Conservation (phyloP, 2,888 invertebrate genomes). For the Melanchra persicariae region DNA sequence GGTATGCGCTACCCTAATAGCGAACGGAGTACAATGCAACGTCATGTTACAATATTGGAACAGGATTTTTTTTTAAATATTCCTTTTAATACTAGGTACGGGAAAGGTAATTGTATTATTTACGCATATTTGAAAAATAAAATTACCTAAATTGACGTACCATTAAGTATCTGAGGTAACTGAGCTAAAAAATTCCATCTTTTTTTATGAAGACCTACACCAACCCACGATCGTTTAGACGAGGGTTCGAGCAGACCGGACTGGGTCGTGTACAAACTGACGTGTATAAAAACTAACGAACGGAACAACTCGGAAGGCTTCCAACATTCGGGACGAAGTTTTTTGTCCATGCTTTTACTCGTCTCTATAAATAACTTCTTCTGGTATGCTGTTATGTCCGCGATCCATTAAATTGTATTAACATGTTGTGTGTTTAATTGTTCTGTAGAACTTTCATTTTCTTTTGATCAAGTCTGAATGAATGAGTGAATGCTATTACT, state of each 20-base stretch:
- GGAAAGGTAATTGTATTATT: background rate
- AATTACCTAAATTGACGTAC: slow-evolving; percentile 7
- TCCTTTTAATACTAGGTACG: slow-evolving; percentile 20
- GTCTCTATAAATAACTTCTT: slow-evolving; percentile 83
- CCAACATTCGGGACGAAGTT: slow-evolving; percentile 83
- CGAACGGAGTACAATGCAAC: slow-evolving; percentile 65
- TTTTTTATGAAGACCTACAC: slow-evolving; percentile 80
- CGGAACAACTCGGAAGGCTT: slow-evolving; percentile 80
- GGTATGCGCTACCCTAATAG: slow-evolving; percentile 83
- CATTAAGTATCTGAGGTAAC: slow-evolving; percentile 23
- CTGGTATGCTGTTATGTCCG: slow-evolving; percentile 72
- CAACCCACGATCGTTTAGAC: slow-evolving; percentile 77
- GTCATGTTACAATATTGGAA: slow-evolving; percentile 65
- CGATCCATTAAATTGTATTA: slow-evolving; percentile 72
- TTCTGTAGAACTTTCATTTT: slow-evolving; percentile 71
- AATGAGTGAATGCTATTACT: slow-evolving; percentile 17
- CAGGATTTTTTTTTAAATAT: slow-evolving; percentile 30
- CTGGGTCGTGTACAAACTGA: slow-evolving; percentile 72
- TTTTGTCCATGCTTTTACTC: slow-evolving; percentile 82
- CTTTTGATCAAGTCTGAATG: slow-evolving; percentile 57
- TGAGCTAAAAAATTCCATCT: slow-evolving; percentile 34
- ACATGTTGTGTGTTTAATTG: slow-evolving; percentile 51
- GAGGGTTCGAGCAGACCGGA: slow-evolving; percentile 66
- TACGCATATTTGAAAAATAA: slow-evolving; percentile 1
- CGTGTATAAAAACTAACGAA: slow-evolving; percentile 78